Percentiles rank a stretch among this genome's conserved stretches.
phyloP scores from a whole-genome alignment of 2,888 invertebrate species.

The Entomobrya multifasciata region DNA sequence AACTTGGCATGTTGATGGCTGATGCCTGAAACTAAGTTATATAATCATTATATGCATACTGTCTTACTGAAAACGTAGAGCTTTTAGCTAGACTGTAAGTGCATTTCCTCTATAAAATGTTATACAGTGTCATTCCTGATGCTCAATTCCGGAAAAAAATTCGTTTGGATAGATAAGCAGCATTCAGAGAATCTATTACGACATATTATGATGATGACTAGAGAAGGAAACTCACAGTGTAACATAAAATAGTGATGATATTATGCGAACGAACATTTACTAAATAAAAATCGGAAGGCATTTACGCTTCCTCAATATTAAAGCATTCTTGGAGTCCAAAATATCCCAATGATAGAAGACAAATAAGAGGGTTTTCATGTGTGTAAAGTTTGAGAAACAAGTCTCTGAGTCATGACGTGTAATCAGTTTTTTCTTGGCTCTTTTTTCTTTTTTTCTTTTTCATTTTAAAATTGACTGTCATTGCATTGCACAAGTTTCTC shows the following conservation, averaged over 20 bases:
- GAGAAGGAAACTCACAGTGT: neutral
- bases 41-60: neutral
- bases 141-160: constrained; percentile 36
- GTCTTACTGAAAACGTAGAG: neutral
- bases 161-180: neutral
- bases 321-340: neutral
- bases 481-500: constrained; percentile 36
- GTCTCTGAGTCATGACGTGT: constrained; percentile 58
- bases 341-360: neutral
- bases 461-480: constrained; percentile 60
- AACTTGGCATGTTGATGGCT: no score
- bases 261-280: no score
- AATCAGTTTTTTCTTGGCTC: constrained; percentile 58
- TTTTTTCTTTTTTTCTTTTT: constrained; percentile 39
- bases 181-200: constrained; percentile 8
- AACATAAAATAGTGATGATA: no score
- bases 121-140: constrained; percentile 55
- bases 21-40: neutral
- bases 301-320: constrained; percentile 18
- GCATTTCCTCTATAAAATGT: constrained; percentile 16
- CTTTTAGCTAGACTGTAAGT: neutral
- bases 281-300: neutral
- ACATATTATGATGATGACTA: neutral
- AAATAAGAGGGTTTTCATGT: constrained; percentile 48
- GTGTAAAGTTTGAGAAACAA: constrained; percentile 8